Evolutionary conservation across 2,888 invertebrate genomes (phyloP), one percentile per base, ranked within the genome.

Genomic region (Zygaena filipendulae): DNA sequence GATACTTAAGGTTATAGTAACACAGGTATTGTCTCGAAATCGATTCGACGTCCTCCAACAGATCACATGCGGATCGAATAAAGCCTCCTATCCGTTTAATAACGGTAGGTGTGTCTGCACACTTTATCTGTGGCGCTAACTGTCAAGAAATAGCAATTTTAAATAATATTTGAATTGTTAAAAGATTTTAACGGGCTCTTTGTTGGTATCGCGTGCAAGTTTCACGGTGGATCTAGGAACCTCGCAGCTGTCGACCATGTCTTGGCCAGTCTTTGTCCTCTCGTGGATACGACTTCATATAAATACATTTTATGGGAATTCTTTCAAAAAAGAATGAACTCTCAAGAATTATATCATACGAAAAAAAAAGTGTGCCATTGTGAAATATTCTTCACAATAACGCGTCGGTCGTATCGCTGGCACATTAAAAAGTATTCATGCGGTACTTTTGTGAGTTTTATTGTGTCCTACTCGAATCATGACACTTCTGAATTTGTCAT

Each of bases 341-440:
- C 71, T 71, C 64, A 59, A 75, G 74, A 70, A 58, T 61, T 54
- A 49, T 56, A 52, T 67, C 63, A 53, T 63, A 66, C 59, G 57
- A 59, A 70, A 70, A 59, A 72, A 74, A 63, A 42, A 40, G 42
- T 47, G 33, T 25, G 28, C 68, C 58, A 64, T 75, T 75, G 72
- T 74, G 46, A 53, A n/a, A 48, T 44, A 34, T 42, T 37, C 40
- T 43, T 49, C 52, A 75, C 72, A 75, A 75, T 72, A 51, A 45
- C 48, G 53, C 56, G 61, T 60, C 70, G 72, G 77, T 67, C 74
- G 75, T 75, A 79, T 77, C 75, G 63, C 61, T 74, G 72, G 70
- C 74, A 56, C 74, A 77, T 79, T 77, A 79, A 79, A 79, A 75
- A 77, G 75, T 72, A 79, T 79, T 77, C 77, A 77, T 70, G 71